Evolutionary conservation across 2,797 vertebrate genomes (phyloP).

Genomic region (Girardinus metallicus): DNA sequence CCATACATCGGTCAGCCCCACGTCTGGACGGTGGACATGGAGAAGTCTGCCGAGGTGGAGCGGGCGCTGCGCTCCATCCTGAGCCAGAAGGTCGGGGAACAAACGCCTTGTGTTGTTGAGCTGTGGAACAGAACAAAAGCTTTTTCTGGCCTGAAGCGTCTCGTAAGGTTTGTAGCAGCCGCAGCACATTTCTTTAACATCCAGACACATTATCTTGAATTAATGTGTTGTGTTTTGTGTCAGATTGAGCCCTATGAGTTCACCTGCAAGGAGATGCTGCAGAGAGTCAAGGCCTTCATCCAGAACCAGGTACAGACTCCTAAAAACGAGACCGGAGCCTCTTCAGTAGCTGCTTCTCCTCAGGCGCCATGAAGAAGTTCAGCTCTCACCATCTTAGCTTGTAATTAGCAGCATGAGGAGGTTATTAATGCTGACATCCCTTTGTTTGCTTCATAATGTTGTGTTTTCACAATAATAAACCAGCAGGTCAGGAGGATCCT

Average conservation of each 20-base stretch:
- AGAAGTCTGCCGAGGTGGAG: conserved; percentile 89
- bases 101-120: conserved; percentile 26
- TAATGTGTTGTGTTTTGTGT: background rate
- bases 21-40: conserved; percentile 97
- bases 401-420: background rate
- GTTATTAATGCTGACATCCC: conserved; percentile 1
- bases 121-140: conserved; percentile 51
- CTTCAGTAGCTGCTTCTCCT: background rate
- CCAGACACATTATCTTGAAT: background rate
- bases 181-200: conserved; percentile 55
- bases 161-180: conserved; percentile 24
- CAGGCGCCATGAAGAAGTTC: background rate
- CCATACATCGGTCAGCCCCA: conserved; percentile 96
- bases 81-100: conserved; percentile 88
- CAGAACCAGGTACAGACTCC: conserved; percentile 88
- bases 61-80: conserved; percentile 92
- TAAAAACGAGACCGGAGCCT: background rate
- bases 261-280: conserved; percentile 97
- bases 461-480: background rate
- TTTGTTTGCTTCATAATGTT: background rate
- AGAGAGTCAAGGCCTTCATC: conserved; percentile 96
- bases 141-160: conserved; percentile 45
- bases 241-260: conserved; percentile 99
- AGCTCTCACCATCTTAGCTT: background rate
- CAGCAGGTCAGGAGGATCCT: background rate